phyloP scores from a whole-genome alignment of 2,888 invertebrate genomes.

The Cheilosia vernalis region DNA sequence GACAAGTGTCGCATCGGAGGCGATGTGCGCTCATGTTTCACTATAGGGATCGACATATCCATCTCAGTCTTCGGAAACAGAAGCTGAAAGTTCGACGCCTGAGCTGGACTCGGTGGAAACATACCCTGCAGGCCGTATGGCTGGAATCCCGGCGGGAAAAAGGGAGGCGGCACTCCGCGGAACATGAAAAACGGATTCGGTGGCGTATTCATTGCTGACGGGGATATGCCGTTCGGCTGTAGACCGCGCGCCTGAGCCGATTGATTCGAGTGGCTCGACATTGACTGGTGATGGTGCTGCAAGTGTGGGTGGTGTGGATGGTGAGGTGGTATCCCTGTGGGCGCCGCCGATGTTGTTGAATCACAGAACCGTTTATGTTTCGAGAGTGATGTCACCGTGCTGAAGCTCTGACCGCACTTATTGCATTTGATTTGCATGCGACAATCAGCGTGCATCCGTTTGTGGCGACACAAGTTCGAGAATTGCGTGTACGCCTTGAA shows the following conservation, averaged over 20 bases:
- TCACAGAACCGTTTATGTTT: conserved; percentile 99
- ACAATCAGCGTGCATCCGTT: conserved; percentile 98
- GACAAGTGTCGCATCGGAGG: conserved; percentile 82
- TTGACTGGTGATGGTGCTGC: conserved; percentile 62
- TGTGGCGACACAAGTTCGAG: conserved; percentile 99
- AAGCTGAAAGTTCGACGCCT: conserved; percentile 84
- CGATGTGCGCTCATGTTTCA: conserved; percentile 84
- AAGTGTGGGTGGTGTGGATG: conserved; percentile 78
- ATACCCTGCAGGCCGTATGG: conserved; percentile 85
- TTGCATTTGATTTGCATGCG: conserved; percentile 96
- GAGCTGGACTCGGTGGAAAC: conserved; percentile 85
- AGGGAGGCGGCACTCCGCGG: conserved; percentile 87
- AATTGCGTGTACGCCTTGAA: conserved; percentile 99
- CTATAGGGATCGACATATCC: conserved; percentile 84
- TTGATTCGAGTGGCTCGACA: conserved; percentile 50
- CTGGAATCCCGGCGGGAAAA: conserved; percentile 87
- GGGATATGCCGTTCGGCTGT: conserved; percentile 60
- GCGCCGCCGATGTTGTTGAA: conserved; percentile 87
- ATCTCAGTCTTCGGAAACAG: conserved; percentile 85
- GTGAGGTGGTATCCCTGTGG: conserved; percentile 78
- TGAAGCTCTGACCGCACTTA: conserved; percentile 97
- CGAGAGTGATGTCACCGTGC: conserved; percentile 94
- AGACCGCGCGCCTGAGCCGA: conserved; percentile 64
- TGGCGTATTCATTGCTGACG: conserved; percentile 84
- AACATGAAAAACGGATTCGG: conserved; percentile 89